Conservation (phyloP, 2,797 vertebrate genomes). For the Silurus aristotelis region DNA sequence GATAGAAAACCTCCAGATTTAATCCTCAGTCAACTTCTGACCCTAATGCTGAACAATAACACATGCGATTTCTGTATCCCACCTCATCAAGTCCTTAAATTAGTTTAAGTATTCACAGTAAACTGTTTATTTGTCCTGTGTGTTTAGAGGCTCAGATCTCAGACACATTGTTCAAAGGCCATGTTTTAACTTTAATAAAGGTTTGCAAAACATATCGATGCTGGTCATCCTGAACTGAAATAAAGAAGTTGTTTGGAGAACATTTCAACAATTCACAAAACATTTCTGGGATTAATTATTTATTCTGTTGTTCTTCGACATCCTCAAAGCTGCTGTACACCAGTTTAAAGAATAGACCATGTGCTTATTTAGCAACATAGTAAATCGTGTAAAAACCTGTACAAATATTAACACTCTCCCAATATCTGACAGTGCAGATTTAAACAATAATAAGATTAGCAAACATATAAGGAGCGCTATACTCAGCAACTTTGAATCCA, state of each 20-base stretch:
- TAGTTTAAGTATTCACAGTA: background rate
- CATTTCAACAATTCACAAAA: background rate
- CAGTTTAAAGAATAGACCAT: background rate
- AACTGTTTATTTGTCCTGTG: background rate
- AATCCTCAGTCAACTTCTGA: background rate
- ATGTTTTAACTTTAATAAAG: background rate
- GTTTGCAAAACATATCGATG: background rate
- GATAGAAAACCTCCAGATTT: too few relatives aligned
- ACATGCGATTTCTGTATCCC: background rate
- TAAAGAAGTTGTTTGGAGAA: background rate
- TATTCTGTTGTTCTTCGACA: background rate
- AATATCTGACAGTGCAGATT: background rate
- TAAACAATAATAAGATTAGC: slow-evolving; percentile 22
- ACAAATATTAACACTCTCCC: slow-evolving; percentile 10
- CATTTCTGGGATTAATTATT: background rate
- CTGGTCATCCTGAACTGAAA: background rate
- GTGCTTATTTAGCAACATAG: slow-evolving; percentile 15
- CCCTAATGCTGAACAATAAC: background rate
- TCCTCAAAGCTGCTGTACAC: background rate
- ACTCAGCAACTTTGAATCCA: slow-evolving; percentile 4
- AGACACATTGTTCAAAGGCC: too few relatives aligned
- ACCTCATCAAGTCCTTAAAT: background rate
- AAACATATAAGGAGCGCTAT: slow-evolving; percentile 10
- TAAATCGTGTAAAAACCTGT: background rate
- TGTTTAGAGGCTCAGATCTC: background rate